Percentiles rank a stretch among this genome's conserved stretches.
These are phyloP conservation scores for Gymnocypris eckloni DNA, from an alignment of 2,797 vertebrate species.

Conservation along the genomic window DNA sequence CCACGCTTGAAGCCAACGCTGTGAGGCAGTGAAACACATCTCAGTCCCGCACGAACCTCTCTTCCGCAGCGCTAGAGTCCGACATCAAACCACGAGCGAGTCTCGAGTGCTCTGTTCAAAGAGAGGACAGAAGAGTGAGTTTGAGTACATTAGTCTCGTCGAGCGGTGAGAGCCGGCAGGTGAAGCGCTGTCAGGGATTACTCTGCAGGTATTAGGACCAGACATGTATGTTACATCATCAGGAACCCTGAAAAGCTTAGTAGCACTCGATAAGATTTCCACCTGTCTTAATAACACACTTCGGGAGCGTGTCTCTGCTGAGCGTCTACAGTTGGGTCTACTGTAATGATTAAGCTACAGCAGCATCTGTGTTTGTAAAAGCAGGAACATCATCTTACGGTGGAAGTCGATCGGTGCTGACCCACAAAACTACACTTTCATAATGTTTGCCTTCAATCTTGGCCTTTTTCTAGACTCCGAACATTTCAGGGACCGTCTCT, in stretches of 20 bases:
- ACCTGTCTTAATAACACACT: neutral
- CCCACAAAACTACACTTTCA: neutral
- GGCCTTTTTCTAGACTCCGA: neutral
- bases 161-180: conserved; percentile 26
- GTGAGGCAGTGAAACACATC: neutral
- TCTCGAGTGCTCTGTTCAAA: conserved; percentile 76
- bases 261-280: conserved; percentile 55
- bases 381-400: neutral
- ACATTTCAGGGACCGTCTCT: neutral
- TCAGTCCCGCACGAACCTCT: neutral
- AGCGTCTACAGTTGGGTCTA: neutral
- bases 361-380: neutral
- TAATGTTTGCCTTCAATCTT: neutral
- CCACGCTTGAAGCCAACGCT: neutral
- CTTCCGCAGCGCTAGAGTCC: neutral
- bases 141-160: conserved; percentile 17
- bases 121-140: conserved; percentile 38
- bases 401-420: neutral
- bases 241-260: neutral
- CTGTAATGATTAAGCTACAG: neutral
- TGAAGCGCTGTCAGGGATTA: conserved; percentile 43
- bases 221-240: neutral
- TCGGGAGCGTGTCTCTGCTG: neutral
- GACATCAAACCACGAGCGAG: conserved; percentile 77
- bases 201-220: neutral